Conservation (phyloP, 1,140 invertebrate genomes). For the Drosophila eugracilis region DNA sequence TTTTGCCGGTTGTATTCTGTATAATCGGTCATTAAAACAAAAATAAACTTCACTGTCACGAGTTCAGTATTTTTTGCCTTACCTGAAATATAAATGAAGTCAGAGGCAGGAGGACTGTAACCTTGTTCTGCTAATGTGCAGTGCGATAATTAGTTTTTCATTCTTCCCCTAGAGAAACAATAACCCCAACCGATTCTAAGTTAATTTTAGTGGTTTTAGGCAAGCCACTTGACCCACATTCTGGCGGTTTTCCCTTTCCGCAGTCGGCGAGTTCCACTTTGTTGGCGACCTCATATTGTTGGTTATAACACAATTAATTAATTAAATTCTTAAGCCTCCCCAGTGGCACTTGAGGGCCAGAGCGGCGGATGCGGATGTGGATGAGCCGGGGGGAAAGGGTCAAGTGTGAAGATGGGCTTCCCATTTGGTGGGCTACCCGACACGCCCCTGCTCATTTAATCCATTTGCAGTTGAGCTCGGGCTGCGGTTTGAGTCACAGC, state of each 20-base stretch:
- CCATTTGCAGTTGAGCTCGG: conserved; percentile 40
- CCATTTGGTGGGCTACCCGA: conserved; percentile 37
- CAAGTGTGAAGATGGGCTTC: conserved; percentile 65
- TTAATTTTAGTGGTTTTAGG: conserved; percentile 13
- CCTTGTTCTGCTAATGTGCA: conserved; percentile 2
- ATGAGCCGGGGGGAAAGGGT: conserved; percentile 27
- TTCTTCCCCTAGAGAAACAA: background rate
- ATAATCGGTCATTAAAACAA: no score
- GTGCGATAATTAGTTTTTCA: background rate
- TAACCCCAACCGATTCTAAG: conserved; percentile 6
- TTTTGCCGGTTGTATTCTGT: background rate
- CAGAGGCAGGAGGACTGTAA: background rate
- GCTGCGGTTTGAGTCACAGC: conserved; percentile 9
- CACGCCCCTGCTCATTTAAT: conserved; percentile 29
- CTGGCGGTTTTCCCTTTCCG: conserved; percentile 31
- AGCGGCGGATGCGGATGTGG: conserved; percentile 11
- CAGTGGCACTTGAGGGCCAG: conserved; percentile 33
- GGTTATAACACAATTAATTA: conserved; percentile 72
- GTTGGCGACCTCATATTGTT: conserved; percentile 41
- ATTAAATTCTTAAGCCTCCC: conserved; percentile 74
- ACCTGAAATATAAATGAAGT: background rate
- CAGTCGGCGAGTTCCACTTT: conserved; percentile 32
- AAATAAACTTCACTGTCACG: no score
- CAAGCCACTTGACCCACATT: conserved; percentile 57
- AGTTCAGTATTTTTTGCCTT: background rate